Conservation (phyloP, 2,888 invertebrate species). For the Pheosia tremula region DNA sequence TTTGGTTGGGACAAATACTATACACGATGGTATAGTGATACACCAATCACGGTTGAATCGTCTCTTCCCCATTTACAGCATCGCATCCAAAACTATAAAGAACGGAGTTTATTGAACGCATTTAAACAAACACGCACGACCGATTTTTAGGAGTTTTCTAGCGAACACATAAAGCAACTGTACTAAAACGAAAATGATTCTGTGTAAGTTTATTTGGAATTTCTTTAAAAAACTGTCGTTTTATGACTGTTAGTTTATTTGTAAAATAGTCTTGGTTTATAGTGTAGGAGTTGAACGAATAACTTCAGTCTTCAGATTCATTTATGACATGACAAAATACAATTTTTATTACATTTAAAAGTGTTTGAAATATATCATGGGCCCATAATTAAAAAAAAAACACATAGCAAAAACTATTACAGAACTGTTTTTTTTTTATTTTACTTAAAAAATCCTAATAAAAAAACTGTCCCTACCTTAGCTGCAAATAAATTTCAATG, state of each 20-base stretch:
- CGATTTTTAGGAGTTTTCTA: slow-evolving; percentile 1
- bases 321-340: too few species aligned
- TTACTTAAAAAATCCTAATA: too few species aligned
- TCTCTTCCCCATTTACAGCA: neutral
- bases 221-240: slow-evolving; percentile 35
- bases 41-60: neutral
- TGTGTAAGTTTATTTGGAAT: slow-evolving; percentile 15
- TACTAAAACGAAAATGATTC: slow-evolving; percentile 21
- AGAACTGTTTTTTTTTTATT: too few species aligned
- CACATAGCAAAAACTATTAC: too few species aligned
- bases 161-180: slow-evolving; percentile 25
- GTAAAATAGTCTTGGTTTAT: neutral
- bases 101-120: neutral
- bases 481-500: too few species aligned
- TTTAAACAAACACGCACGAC: slow-evolving; percentile 11
- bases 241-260: slow-evolving; percentile 23
- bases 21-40: neutral
- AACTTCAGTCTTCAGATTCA: too few species aligned
- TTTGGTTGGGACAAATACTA: too few species aligned
- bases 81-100: slow-evolving; percentile 5
- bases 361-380: too few species aligned
- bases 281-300: neutral
- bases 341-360: too few species aligned
- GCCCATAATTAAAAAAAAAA: too few species aligned
- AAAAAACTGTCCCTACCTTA: too few species aligned